These are phyloP conservation scores for Myotis daubentonii DNA, from an alignment of 2,797 vertebrate species.

Conservation along the genomic window DNA sequence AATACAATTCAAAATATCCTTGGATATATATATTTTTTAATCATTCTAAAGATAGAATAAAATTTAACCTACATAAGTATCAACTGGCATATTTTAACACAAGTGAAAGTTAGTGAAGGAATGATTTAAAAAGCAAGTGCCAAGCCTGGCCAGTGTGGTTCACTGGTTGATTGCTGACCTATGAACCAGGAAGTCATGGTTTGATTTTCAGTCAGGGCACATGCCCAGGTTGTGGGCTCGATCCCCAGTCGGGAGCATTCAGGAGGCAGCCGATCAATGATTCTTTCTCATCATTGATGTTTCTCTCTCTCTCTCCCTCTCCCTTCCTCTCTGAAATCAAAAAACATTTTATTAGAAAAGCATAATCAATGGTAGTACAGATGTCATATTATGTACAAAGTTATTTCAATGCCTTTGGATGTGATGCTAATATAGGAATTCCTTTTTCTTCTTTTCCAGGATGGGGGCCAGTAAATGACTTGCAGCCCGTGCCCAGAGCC, in stretches of 20 bases:
- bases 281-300: too few species aligned
- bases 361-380: too few species aligned
- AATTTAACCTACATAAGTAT: background rate
- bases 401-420: background rate
- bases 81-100: background rate
- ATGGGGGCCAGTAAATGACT: conserved; percentile 39
- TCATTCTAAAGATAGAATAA: background rate
- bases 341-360: too few species aligned
- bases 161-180: too few species aligned
- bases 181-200: too few species aligned
- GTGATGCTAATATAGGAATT: background rate
- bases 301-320: too few species aligned
- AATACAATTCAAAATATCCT: background rate
- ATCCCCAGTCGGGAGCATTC: too few species aligned
- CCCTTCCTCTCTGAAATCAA: too few species aligned
- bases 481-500: conserved; percentile 19
- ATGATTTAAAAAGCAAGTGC: conserved; percentile 19
- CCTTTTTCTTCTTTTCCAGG: conserved; percentile 51
- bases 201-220: too few species aligned
- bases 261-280: too few species aligned
- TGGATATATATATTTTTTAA: background rate
- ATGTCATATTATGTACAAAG: background rate
- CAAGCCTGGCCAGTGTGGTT: background rate
- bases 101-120: conserved; percentile 37
- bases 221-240: too few species aligned